Evolutionary conservation across 2,113 vertebrate genomes (phyloP).

Genomic region (Cranoglanis bouderius): DNA sequence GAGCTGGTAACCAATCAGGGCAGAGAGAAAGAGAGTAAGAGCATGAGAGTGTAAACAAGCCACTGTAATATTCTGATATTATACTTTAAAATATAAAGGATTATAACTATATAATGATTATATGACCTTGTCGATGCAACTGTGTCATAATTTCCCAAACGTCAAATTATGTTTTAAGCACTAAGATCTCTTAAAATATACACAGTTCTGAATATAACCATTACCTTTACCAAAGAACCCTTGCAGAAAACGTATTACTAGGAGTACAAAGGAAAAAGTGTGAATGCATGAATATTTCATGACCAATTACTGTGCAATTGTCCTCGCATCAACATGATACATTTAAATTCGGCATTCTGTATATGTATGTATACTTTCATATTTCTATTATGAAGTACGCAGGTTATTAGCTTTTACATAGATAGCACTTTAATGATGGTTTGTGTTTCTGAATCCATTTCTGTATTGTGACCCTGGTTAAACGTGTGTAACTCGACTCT

Average conservation of each 20-base stretch:
- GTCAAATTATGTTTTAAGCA: no score
- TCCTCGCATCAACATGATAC: constrained; percentile 10
- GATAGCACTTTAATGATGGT: not conserved
- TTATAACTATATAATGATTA: no score
- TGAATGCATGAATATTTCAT: constrained; percentile 45
- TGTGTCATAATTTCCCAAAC: no score
- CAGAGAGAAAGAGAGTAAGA: no score
- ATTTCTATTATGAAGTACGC: not conserved
- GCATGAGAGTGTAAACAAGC: no score
- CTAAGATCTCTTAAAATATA: not conserved
- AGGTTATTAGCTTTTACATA: not conserved
- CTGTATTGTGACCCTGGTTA: not conserved
- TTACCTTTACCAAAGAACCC: no score
- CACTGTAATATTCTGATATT: no score
- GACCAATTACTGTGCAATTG: constrained; percentile 18
- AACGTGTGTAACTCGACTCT: constrained; percentile 40
- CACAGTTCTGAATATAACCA: no score
- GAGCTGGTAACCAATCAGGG: no score
- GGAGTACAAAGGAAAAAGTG: not conserved
- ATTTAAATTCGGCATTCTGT: not conserved
- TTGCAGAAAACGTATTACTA: not conserved
- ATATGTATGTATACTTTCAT: not conserved
- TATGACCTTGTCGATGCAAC: no score
- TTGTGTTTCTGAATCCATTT: not conserved
- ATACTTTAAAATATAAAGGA: no score